Conservation (phyloP, 2,113 vertebrate species). For the Bubalus kerabau region DNA sequence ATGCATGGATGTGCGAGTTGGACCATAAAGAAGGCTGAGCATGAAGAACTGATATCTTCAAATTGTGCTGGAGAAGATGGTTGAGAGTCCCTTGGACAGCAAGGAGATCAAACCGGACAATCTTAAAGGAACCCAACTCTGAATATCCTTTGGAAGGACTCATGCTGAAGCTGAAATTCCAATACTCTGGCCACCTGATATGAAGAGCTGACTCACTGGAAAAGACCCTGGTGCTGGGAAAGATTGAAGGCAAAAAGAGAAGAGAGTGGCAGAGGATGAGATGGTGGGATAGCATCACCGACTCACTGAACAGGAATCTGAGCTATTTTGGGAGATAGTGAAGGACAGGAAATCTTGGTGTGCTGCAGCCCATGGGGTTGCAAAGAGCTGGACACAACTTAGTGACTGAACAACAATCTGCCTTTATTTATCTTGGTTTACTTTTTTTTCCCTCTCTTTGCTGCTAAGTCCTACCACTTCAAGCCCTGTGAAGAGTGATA, state of each 20-base stretch:
- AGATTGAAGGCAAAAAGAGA: background rate
- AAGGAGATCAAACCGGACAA: background rate
- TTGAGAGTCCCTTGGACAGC: background rate
- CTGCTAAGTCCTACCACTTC: background rate
- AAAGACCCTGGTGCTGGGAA: background rate
- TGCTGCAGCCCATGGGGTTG: background rate
- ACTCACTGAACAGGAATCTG: background rate
- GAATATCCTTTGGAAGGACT: background rate
- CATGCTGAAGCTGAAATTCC: background rate
- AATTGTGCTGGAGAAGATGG: background rate
- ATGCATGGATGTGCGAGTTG: background rate
- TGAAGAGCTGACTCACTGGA: background rate
- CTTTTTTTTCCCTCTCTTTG: background rate
- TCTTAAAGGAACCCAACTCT: background rate
- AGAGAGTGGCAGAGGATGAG: background rate
- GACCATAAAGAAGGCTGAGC: background rate
- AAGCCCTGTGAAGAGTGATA: background rate
- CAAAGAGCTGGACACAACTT: background rate
- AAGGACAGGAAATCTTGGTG: background rate
- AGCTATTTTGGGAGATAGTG: background rate
- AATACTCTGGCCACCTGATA: background rate
- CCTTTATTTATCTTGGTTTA: background rate
- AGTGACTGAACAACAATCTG: background rate
- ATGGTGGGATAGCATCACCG: background rate
- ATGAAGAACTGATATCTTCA: background rate